These are phyloP conservation scores for Fulmarus glacialis DNA, from an alignment of 2,113 vertebrate species.

Conservation along the genomic window DNA sequence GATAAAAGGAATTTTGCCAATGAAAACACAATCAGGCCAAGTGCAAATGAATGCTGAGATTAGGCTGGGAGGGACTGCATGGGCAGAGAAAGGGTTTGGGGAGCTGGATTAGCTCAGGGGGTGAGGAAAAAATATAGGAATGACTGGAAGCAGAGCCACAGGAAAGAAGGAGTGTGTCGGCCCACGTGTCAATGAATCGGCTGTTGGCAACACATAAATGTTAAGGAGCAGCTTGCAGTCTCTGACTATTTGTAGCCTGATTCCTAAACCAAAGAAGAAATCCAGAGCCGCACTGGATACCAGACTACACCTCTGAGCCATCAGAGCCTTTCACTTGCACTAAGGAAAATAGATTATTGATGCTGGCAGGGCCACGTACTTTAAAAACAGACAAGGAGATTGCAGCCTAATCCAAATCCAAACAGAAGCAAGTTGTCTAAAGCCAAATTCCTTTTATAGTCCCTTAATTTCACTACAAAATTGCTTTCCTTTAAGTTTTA, in stretches of 20 bases:
- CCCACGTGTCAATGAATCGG: slow-evolving; percentile 15
- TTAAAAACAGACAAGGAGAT: slow-evolving; percentile 47
- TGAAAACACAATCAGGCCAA: slow-evolving; percentile 7
- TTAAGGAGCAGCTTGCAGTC: slow-evolving; percentile 12
- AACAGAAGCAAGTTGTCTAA: slow-evolving; percentile 63
- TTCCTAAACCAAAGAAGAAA: slow-evolving; percentile 50
- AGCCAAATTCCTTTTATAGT: slow-evolving; percentile 62
- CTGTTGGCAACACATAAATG: slow-evolving; percentile 10
- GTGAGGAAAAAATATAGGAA: neutral
- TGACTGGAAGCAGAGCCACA: neutral
- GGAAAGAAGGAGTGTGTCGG: neutral
- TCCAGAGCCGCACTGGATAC: slow-evolving; percentile 37
- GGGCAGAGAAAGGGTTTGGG: neutral
- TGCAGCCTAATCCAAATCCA: slow-evolving; percentile 60
- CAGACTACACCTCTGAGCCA: slow-evolving; percentile 46
- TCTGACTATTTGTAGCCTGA: slow-evolving; percentile 37
- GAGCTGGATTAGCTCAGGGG: neutral
- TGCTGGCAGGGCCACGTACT: slow-evolving; percentile 41
- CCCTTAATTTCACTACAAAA: slow-evolving; percentile 60
- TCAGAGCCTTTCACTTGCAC: slow-evolving; percentile 33
- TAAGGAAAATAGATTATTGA: slow-evolving; percentile 63
- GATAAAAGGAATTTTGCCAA: slow-evolving; percentile 48
- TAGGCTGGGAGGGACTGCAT: neutral
- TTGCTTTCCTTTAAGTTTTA: slow-evolving; percentile 50
- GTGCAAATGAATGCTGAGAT: neutral